phyloP scores from a whole-genome alignment of 2,888 invertebrate species.

The Andrena trimmerana region DNA sequence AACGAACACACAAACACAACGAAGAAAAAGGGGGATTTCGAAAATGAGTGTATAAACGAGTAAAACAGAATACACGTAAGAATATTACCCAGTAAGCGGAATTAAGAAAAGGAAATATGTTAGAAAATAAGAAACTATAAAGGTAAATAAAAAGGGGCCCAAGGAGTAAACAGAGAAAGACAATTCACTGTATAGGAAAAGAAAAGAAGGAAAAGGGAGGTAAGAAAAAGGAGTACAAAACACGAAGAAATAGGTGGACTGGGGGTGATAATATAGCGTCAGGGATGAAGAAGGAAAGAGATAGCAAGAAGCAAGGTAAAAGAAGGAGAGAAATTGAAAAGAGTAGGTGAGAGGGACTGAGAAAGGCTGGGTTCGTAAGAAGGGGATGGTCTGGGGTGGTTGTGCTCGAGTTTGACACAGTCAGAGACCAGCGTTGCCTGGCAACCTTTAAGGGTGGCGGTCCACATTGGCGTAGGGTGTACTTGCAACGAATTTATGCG shows the following conservation, averaged over 20 bases:
- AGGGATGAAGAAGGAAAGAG: slow-evolving; percentile 9
- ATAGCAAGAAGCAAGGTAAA: slow-evolving; percentile 41
- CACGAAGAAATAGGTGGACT: not conserved
- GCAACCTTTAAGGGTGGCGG: slow-evolving; percentile 82
- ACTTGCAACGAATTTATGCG: slow-evolving; percentile 80
- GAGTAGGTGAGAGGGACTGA: slow-evolving; percentile 18
- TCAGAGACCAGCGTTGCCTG: slow-evolving; percentile 82
- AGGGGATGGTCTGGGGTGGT: slow-evolving; percentile 66
- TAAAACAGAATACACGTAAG: not conserved
- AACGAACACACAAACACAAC: too few species aligned
- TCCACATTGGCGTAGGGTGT: slow-evolving; percentile 78
- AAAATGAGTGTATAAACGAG: not conserved
- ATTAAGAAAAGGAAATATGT: slow-evolving; percentile 35
- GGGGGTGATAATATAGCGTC: slow-evolving; percentile 11
- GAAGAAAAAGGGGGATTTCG: not conserved
- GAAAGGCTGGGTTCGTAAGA: slow-evolving; percentile 49
- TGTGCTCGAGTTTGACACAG: slow-evolving; percentile 82
- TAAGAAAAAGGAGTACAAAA: not conserved
- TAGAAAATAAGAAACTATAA: slow-evolving; percentile 7
- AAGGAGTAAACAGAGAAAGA: not conserved
- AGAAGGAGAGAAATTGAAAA: slow-evolving; percentile 9
- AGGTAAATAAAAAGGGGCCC: not conserved
- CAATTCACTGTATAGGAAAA: slow-evolving; percentile 36
- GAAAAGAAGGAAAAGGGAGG: not conserved
- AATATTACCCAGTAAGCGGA: not conserved